Evolutionary conservation across 2,113 vertebrate species (phyloP).

Genomic region (Aviceda subcristata): DNA sequence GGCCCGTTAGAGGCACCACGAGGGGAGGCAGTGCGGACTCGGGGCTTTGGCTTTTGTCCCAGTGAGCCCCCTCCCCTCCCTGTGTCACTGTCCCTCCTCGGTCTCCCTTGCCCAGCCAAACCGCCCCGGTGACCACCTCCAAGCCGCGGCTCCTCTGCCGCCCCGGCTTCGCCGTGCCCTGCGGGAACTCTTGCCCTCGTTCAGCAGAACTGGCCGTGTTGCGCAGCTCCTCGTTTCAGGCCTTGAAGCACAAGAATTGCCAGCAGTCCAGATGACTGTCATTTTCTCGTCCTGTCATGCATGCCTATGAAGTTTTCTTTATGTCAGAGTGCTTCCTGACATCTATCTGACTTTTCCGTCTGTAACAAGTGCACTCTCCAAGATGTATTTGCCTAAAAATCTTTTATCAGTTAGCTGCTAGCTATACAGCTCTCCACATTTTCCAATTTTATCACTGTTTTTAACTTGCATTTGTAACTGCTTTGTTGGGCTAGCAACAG

Average conservation of each 20-base stretch:
- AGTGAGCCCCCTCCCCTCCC: neutral
- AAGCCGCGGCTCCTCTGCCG: neutral
- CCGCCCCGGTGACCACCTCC: fast-evolving
- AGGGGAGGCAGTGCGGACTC: neutral
- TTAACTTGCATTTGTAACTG: neutral
- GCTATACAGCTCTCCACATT: neutral
- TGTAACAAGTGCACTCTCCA: neutral
- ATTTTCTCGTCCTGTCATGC: neutral
- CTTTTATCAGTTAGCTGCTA: neutral
- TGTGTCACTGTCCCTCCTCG: neutral
- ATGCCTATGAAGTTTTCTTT: neutral
- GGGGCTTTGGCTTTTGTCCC: neutral
- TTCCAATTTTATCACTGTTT: neutral
- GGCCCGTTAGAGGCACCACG: fast-evolving
- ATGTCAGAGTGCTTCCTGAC: neutral
- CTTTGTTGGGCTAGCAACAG: neutral
- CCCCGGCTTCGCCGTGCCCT: fast-evolving
- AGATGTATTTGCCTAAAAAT: neutral
- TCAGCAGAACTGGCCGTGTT: neutral
- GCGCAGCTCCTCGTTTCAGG: neutral
- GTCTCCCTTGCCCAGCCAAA: neutral
- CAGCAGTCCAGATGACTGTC: neutral
- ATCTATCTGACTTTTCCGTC: neutral
- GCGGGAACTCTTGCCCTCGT: fast-evolving
- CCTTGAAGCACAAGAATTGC: neutral